phyloP scores from a whole-genome alignment of 2,113 vertebrate genomes.

The Mystacornis crossleyi region DNA sequence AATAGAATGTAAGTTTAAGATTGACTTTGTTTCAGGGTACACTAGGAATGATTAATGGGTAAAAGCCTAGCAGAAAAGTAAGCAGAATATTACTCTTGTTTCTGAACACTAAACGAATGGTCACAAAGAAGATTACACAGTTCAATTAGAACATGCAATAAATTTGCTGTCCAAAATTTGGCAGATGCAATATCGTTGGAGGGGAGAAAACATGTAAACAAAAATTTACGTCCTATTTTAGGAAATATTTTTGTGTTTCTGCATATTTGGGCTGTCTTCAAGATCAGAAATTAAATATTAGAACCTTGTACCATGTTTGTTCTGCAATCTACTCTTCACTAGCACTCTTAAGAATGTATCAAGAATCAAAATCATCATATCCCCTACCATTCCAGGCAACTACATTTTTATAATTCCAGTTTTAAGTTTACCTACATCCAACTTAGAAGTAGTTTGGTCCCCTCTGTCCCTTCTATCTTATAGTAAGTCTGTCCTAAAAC shows the following conservation, averaged over 20 bases:
- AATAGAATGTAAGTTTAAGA: neutral
- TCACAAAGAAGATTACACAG: neutral
- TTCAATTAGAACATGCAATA: neutral
- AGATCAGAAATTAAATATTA: neutral
- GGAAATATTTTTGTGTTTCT: neutral
- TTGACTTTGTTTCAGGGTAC: neutral
- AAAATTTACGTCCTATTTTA: neutral
- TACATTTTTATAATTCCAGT: neutral
- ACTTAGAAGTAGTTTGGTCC: neutral
- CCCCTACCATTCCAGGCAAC: neutral
- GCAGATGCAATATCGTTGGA: fast-evolving
- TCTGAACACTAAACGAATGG: neutral
- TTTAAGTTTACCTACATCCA: neutral
- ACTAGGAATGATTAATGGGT: neutral
- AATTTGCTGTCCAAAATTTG: neutral
- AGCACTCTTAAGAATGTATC: neutral
- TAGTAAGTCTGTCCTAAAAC: neutral
- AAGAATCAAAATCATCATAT: neutral
- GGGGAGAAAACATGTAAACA: neutral
- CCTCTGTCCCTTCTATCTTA: neutral
- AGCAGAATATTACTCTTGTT: neutral
- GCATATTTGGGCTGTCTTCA: neutral
- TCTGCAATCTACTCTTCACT: neutral
- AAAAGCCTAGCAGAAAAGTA: neutral
- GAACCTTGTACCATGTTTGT: neutral